Evolutionary conservation across 2,888 invertebrate species (phyloP).

Genomic region (Hedya salicella): DNA sequence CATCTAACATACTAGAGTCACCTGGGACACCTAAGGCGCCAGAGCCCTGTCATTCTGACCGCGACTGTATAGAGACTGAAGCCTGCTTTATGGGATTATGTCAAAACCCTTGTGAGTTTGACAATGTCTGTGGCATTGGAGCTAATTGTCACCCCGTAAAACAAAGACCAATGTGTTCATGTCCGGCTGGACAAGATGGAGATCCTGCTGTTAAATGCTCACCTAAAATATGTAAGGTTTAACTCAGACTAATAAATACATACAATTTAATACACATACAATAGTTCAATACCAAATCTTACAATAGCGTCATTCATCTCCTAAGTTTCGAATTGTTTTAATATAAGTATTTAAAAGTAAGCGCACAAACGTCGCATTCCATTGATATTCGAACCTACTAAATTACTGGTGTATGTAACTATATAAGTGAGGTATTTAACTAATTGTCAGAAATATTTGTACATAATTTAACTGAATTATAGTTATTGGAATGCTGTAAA

Average conservation of each 20-base stretch:
- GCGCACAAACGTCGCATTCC: too few relatives aligned
- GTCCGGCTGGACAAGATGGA: conserved; percentile 92
- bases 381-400: too few relatives aligned
- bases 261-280: conserved; percentile 8
- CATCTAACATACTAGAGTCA: conserved; percentile 86
- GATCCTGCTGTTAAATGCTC: conserved; percentile 93
- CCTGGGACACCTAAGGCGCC: conserved; percentile 89
- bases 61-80: conserved; percentile 92
- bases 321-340: too few relatives aligned
- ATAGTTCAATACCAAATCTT: conserved; percentile 12
- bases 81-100: conserved; percentile 93
- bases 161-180: conserved; percentile 93
- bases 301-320: not conserved
- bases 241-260: conserved; percentile 55
- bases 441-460: conserved; percentile 1
- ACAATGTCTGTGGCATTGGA: conserved; percentile 89
- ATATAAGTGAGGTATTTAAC: conserved; percentile 6
- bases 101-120: conserved; percentile 93
- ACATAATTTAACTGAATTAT: conserved; percentile 7
- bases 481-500: not conserved
- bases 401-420: too few relatives aligned
- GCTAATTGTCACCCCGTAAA: conserved; percentile 92
- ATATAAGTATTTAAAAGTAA: too few relatives aligned
- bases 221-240: conserved; percentile 90
- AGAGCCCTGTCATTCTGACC: conserved; percentile 92